Conservation (phyloP, 2,888 invertebrate species). For the Antheraea assamensis region DNA sequence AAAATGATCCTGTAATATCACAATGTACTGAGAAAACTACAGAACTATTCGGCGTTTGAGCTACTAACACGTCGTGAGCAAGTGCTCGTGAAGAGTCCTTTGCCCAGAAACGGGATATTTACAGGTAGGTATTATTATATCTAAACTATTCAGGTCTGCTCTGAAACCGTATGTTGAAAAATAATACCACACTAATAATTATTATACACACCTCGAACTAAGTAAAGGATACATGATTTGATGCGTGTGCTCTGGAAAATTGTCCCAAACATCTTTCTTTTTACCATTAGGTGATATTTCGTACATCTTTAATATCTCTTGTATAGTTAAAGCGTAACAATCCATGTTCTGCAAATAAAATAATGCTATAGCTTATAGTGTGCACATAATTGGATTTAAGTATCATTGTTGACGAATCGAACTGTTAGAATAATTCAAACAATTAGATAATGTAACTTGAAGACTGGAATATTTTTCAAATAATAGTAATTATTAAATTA, state of each 20-base stretch:
- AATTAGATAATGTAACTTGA: too few relatives aligned
- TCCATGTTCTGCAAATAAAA: constrained; percentile 84
- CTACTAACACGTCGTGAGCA: too few relatives aligned
- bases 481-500: too few relatives aligned
- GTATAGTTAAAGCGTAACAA: constrained; percentile 90
- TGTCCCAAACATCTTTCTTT: constrained; percentile 86
- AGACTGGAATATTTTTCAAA: too few relatives aligned
- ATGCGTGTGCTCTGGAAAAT: constrained; percentile 86
- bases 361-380: neutral
- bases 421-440: too few relatives aligned
- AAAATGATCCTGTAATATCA: too few relatives aligned
- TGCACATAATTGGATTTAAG: too few relatives aligned
- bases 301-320: constrained; percentile 88
- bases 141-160: too few relatives aligned
- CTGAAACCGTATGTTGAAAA: neutral
- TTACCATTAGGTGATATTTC: constrained; percentile 85
- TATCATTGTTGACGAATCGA: too few relatives aligned
- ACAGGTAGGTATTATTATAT: too few relatives aligned
- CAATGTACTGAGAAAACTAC: neutral
- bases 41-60: neutral
- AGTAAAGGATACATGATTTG: constrained; percentile 89
- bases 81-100: neutral
- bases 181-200: neutral
- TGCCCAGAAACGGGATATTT: neutral
- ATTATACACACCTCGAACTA: constrained; percentile 83